Conservation (phyloP, 2,797 vertebrate genomes). For the Danio kyathit region DNA sequence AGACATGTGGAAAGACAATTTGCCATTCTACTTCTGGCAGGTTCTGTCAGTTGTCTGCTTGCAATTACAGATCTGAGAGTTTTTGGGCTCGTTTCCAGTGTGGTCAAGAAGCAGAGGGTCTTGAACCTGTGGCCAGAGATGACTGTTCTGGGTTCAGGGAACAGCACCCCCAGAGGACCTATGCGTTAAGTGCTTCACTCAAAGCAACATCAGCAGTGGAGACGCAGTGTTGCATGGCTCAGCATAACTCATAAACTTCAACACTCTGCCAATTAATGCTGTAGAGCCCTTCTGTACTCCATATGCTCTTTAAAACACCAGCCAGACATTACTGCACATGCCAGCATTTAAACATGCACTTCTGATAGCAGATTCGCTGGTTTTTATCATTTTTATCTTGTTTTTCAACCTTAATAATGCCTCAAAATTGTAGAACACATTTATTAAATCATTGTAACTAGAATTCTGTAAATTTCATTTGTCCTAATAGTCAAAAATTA, state of each 20-base stretch:
- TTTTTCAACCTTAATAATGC: too few species aligned
- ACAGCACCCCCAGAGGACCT: not conserved
- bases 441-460: too few species aligned
- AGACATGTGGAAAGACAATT: slow-evolving; percentile 20
- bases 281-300: not conserved
- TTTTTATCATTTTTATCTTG: too few species aligned
- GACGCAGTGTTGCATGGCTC: not conserved
- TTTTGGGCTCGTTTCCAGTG: slow-evolving; percentile 13
- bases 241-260: slow-evolving; percentile 28
- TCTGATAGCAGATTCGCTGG: not conserved
- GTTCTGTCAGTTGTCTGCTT: not conserved
- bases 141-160: not conserved
- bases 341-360: not conserved
- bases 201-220: slow-evolving; percentile 22
- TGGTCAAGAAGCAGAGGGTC: slow-evolving; percentile 1
- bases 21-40: not conserved
- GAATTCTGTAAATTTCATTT: too few species aligned
- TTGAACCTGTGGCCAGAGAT: not conserved
- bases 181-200: slow-evolving; percentile 16
- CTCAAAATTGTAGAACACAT: too few species aligned
- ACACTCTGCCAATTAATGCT: slow-evolving; percentile 8
- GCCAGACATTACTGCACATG: not conserved
- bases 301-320: not conserved
- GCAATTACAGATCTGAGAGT: slow-evolving; percentile 10
- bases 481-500: too few species aligned